Conservation (phyloP, 1,140 invertebrate species). For the Ceratoteleas bidentatus region DNA sequence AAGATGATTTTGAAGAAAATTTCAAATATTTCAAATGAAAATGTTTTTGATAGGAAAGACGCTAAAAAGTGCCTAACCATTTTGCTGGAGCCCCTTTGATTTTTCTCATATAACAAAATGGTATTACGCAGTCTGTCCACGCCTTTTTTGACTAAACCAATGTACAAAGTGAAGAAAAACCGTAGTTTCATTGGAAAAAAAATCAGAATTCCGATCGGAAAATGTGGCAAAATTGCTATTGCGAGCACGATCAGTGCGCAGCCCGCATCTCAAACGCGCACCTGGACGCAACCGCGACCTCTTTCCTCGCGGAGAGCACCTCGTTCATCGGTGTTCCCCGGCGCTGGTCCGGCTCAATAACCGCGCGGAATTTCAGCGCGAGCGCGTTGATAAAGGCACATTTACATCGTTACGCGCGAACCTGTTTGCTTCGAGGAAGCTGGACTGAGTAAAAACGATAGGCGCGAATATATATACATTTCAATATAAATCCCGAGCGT, state of each 20-base stretch:
- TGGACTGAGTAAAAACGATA: slow-evolving; percentile 14
- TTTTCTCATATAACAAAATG: too few species aligned
- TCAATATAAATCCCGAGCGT: slow-evolving; percentile 26
- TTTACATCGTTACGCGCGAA: slow-evolving; percentile 45
- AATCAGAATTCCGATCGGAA: background rate
- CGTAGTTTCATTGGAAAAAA: background rate
- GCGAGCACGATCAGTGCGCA: slow-evolving; percentile 39
- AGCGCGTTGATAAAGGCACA: slow-evolving; percentile 39
- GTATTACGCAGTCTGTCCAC: too few species aligned
- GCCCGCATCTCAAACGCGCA: slow-evolving; percentile 48
- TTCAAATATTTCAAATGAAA: too few species aligned
- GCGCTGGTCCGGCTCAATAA: slow-evolving; percentile 35
- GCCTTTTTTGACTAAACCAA: too few species aligned
- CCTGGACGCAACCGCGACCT: slow-evolving; percentile 43
- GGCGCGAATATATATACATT: slow-evolving; percentile 31
- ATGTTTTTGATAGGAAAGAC: too few species aligned
- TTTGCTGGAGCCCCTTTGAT: too few species aligned
- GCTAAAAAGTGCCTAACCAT: too few species aligned
- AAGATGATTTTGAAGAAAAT: too few species aligned
- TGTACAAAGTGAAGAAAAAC: too few species aligned
- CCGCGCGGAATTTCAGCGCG: slow-evolving; percentile 31
- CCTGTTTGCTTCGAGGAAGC: slow-evolving; percentile 38
- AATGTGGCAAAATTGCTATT: slow-evolving; percentile 53
- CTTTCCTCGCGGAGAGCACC: slow-evolving; percentile 32
- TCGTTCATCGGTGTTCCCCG: slow-evolving; percentile 25